These are phyloP conservation scores for Semicossyphus pulcher DNA, from an alignment of 2,113 vertebrate genomes.

Conservation along the genomic window DNA sequence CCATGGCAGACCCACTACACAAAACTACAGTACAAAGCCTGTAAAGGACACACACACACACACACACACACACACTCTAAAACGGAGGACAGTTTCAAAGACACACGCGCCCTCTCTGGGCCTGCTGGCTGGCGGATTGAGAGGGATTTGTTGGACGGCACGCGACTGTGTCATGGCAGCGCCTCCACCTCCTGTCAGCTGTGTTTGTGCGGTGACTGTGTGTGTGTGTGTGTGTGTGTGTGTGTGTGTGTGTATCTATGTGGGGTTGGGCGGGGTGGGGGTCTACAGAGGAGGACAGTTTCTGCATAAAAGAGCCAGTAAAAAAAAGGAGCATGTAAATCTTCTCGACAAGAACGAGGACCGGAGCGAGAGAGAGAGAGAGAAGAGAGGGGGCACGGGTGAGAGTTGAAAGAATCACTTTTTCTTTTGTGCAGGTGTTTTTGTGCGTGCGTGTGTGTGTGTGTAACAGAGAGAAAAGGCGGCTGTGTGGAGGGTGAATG, in stretches of 20 bases:
- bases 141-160: slow-evolving; percentile 79
- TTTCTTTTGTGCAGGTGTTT: slow-evolving; percentile 76
- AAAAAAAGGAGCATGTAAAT: slow-evolving; percentile 73
- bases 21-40: not conserved
- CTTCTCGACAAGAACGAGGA: slow-evolving; percentile 65
- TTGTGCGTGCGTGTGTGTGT: slow-evolving; percentile 37
- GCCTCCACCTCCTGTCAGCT: slow-evolving; percentile 79
- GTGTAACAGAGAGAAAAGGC: slow-evolving; percentile 2
- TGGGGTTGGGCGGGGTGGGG: not conserved
- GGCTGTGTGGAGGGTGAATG: slow-evolving; percentile 32
- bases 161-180: slow-evolving; percentile 74
- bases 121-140: slow-evolving; percentile 63
- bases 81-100: slow-evolving; percentile 40
- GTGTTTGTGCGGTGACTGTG: slow-evolving; percentile 79
- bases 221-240: slow-evolving; percentile 4
- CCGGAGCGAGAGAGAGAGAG: slow-evolving; percentile 22
- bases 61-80: slow-evolving; percentile 21
- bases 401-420: slow-evolving; percentile 76
- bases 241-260: slow-evolving; percentile 15
- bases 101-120: slow-evolving; percentile 56
- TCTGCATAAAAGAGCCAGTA: slow-evolving; percentile 54
- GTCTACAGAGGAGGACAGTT: slow-evolving; percentile 32
- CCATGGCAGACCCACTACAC: not conserved
- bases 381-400: slow-evolving; percentile 47
- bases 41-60: slow-evolving; percentile 29